Percentiles rank a stretch among this genome's conserved stretches.
These are phyloP conservation scores for Hetaerina titia DNA, from an alignment of 2,888 invertebrate genomes.

Conservation along the genomic window DNA sequence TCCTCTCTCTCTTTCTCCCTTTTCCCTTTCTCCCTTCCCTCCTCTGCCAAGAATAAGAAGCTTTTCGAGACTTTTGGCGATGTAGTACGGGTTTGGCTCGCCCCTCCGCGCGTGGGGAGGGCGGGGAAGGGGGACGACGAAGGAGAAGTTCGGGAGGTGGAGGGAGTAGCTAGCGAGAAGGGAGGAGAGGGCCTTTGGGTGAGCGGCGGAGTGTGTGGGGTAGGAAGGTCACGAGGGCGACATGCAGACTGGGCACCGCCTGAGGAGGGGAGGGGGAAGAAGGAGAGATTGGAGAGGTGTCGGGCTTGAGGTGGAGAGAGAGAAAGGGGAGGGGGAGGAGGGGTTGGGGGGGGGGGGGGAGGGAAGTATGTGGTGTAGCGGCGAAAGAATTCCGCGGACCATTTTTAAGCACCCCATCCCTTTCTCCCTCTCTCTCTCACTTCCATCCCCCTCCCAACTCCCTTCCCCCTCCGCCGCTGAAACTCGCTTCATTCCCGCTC, in stretches of 20 bases:
- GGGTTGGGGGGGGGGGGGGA: not conserved
- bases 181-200: not conserved
- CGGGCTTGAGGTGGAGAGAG: not conserved
- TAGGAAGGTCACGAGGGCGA: conserved; percentile 64
- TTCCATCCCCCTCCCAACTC: not conserved
- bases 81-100: not conserved
- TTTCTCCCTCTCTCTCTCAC: not conserved
- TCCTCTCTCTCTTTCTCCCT: not conserved
- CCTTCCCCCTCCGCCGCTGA: not conserved
- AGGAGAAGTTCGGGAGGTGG: not conserved
- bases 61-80: conserved; percentile 45
- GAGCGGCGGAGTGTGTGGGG: not conserved
- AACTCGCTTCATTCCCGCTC: not conserved
- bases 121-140: not conserved
- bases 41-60: conserved; percentile 63
- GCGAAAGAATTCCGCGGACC: conserved; percentile 53
- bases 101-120: not conserved
- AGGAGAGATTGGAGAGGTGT: not conserved
- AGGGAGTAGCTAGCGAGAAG: not conserved
- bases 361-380: not conserved
- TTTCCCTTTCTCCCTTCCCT: not conserved
- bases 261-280: not conserved
- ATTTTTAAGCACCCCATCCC: conserved; percentile 24
- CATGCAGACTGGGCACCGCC: conserved; percentile 62
- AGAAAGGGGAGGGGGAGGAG: not conserved